Percentiles rank a stretch among this genome's conserved stretches.
phyloP scores from a whole-genome alignment of 1,140 invertebrate genomes.

The Spodoptera litura region DNA sequence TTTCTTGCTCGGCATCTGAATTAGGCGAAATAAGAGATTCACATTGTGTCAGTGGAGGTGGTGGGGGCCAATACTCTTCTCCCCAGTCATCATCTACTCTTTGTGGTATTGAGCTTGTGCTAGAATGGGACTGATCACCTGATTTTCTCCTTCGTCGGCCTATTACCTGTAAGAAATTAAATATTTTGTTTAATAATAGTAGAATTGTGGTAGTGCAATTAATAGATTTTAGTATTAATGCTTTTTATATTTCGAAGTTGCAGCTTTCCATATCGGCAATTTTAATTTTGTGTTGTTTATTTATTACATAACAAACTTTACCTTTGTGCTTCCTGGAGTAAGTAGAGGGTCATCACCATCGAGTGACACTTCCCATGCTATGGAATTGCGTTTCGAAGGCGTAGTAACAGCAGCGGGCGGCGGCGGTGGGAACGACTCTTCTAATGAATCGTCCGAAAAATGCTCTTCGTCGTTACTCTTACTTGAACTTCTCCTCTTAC shows the following conservation, averaged over 20 bases:
- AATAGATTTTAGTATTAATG: neutral
- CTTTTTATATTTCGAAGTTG: neutral
- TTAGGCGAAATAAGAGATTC: constrained; percentile 90
- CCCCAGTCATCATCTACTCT: constrained; percentile 83
- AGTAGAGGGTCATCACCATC: constrained; percentile 89
- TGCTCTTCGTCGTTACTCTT: constrained; percentile 89
- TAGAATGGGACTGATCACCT: constrained; percentile 86
- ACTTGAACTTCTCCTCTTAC: constrained; percentile 79
- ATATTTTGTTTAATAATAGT: neutral
- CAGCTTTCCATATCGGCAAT: too few relatives aligned
- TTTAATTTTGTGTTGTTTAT: too few relatives aligned
- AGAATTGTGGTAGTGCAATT: too few relatives aligned
- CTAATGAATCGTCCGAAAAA: constrained; percentile 93
- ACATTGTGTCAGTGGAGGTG: constrained; percentile 87
- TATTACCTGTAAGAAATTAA: constrained; percentile 82
- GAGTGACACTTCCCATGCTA: constrained; percentile 93
- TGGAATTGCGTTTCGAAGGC: constrained; percentile 91
- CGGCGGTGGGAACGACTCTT: constrained; percentile 89
- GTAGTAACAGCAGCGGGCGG: constrained; percentile 85
- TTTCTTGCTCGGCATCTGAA: constrained; percentile 87
- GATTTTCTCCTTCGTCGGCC: constrained; percentile 87
- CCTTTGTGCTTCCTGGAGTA: constrained; percentile 91
- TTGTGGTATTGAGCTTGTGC: constrained; percentile 88
- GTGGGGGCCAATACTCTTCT: constrained; percentile 89
- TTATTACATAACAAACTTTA: constrained; percentile 68